phyloP scores from a whole-genome alignment of 2,888 invertebrate species.

The Melieria omissa region DNA sequence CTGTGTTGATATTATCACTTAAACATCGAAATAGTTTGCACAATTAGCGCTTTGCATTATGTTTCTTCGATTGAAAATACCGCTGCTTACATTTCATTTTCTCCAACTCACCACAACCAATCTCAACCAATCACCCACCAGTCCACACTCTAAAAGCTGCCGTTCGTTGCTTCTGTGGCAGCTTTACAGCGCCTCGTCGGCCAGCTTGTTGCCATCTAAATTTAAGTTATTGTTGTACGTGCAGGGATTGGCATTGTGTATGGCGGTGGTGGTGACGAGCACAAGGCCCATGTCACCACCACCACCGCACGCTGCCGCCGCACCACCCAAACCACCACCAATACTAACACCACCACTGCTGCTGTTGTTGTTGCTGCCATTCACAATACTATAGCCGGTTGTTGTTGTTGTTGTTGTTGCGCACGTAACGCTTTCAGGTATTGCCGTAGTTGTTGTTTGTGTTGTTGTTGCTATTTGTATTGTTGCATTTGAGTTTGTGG shows the following conservation, averaged over 20 bases:
- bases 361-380: conserved; percentile 36
- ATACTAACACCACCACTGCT: conserved; percentile 32
- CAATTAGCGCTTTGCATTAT: too few species aligned
- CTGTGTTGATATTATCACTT: too few species aligned
- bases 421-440: too few species aligned
- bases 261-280: conserved; percentile 50
- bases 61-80: too few species aligned
- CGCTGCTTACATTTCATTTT: not conserved
- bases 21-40: too few species aligned
- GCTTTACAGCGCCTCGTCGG: conserved; percentile 61
- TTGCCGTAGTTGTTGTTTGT: conserved; percentile 33
- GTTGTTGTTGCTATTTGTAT: conserved; percentile 36
- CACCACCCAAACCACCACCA: conserved; percentile 22
- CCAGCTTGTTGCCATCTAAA: conserved; percentile 53
- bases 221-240: conserved; percentile 50
- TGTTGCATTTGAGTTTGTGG: conserved; percentile 28
- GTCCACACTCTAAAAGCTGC: too few species aligned
- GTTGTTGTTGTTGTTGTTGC: conserved; percentile 35
- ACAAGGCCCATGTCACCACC: conserved; percentile 44
- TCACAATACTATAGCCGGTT: conserved; percentile 44
- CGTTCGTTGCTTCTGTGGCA: not conserved
- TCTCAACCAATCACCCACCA: too few species aligned
- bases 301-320: conserved; percentile 12
- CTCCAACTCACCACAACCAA: not conserved
- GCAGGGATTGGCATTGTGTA: conserved; percentile 36